These are phyloP conservation scores for Bicyclus anynana DNA, from an alignment of 1,140 invertebrate species.

Conservation along the genomic window DNA sequence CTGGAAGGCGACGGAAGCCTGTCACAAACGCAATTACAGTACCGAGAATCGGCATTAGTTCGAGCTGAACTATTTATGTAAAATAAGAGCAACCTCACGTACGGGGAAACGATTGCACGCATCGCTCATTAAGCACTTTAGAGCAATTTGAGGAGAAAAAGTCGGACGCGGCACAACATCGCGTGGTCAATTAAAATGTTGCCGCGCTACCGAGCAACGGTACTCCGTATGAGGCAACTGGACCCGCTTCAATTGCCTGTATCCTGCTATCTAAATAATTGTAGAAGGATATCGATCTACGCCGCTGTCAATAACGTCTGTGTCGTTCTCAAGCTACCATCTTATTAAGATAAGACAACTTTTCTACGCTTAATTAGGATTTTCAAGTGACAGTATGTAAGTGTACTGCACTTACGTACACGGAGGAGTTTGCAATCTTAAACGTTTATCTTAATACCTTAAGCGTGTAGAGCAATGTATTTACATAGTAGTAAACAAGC, in stretches of 20 bases:
- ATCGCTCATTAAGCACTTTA: constrained; percentile 76
- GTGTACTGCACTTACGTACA: constrained; percentile 1
- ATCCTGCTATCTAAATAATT: constrained; percentile 53
- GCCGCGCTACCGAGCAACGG: constrained; percentile 56
- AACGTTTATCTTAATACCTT: constrained; percentile 1
- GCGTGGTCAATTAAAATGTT: constrained; percentile 75
- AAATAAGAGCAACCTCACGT: constrained; percentile 70
- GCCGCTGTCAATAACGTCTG: constrained; percentile 29
- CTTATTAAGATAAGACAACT: constrained; percentile 15
- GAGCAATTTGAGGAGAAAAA: constrained; percentile 75
- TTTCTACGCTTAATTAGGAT: constrained; percentile 18
- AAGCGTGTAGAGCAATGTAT: background rate
- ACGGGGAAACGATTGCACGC: constrained; percentile 75
- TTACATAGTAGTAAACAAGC: background rate
- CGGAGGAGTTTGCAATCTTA: background rate
- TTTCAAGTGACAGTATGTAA: constrained; percentile 12
- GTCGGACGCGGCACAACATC: constrained; percentile 61
- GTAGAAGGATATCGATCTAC: constrained; percentile 28
- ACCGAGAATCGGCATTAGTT: constrained; percentile 76
- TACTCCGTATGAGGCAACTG: constrained; percentile 46
- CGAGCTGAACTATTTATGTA: constrained; percentile 73
- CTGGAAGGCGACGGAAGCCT: constrained; percentile 70
- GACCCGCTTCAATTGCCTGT: constrained; percentile 54
- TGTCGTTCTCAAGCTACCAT: constrained; percentile 16
- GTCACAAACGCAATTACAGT: constrained; percentile 74